A percentile compares a stretch with the other conserved stretches of the same genome.
Evolutionary conservation across 53 echinoderm and acorn worm genomes (phyloP).

Genomic region (Luidia sarsii): DNA sequence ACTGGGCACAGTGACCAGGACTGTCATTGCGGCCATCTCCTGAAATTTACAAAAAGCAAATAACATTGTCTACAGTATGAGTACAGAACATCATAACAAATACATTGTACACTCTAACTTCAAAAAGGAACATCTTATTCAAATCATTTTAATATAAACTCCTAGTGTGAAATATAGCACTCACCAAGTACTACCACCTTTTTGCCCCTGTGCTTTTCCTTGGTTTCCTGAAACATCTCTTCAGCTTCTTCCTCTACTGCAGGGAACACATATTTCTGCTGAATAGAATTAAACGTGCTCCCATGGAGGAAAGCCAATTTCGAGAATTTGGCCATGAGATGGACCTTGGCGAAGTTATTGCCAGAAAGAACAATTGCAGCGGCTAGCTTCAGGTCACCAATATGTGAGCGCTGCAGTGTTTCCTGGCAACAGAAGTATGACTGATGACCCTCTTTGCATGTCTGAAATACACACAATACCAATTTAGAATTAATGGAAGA

Average conservation of each 20-base stretch:
- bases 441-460: neutral
- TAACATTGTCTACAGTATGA: no score
- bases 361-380: conserved; percentile 5
- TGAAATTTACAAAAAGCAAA: neutral
- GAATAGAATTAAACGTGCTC: no score
- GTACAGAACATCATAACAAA: no score
- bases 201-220: neutral
- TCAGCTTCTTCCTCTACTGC: neutral
- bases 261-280: no score
- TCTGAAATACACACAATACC: neutral
- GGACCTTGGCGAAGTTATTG: conserved; percentile 10
- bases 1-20: conserved; percentile 58
- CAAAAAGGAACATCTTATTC: neutral
- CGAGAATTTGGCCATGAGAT: neutral
- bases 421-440: conserved; percentile 11
- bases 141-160: neutral
- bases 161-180: no score
- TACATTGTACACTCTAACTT: neutral
- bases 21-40: conserved; percentile 54
- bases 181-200: neutral
- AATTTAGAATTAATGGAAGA: neutral
- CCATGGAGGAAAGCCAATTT: no score
- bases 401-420: neutral
- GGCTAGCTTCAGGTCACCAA: conserved; percentile 6
- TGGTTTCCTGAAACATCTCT: neutral